Evolutionary conservation across 2,888 invertebrate species (phyloP).

Genomic region (Argyresthia goedartella): DNA sequence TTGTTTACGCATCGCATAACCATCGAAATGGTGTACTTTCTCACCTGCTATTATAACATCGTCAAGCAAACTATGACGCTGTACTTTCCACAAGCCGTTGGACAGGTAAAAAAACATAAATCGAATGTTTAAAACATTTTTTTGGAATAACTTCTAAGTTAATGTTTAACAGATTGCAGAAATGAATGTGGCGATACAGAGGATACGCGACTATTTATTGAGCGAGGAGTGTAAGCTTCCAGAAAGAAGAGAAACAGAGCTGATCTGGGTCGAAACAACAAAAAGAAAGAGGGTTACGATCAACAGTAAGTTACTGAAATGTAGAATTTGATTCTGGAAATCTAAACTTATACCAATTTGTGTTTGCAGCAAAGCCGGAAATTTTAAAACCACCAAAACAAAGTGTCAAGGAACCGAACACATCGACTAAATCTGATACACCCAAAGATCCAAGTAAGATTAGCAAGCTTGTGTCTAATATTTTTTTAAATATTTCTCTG

Average conservation of each 20-base stretch:
- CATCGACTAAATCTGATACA: not conserved
- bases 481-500: too few species aligned
- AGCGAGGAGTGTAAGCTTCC: constrained; percentile 48
- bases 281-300: constrained; percentile 35
- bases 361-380: too few species aligned
- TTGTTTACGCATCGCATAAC: constrained; percentile 72
- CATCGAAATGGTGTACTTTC: constrained; percentile 80
- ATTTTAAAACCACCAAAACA: too few species aligned
- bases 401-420: too few species aligned
- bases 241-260: constrained; percentile 26
- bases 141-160: not conserved
- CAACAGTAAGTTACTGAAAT: constrained; percentile 6
- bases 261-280: constrained; percentile 41
- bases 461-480: not conserved
- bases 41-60: constrained; percentile 81
- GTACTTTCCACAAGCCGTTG: constrained; percentile 73
- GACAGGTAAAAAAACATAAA: constrained; percentile 39
- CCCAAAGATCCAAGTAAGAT: not conserved
- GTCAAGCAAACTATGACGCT: constrained; percentile 80
- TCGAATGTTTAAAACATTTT: not conserved
- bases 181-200: constrained; percentile 55
- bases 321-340: not conserved
- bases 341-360: too few species aligned
- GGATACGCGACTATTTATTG: constrained; percentile 51
- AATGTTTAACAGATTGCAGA: constrained; percentile 44